phyloP scores from a whole-genome alignment of 2,888 invertebrate species.

The Eilema caniola region DNA sequence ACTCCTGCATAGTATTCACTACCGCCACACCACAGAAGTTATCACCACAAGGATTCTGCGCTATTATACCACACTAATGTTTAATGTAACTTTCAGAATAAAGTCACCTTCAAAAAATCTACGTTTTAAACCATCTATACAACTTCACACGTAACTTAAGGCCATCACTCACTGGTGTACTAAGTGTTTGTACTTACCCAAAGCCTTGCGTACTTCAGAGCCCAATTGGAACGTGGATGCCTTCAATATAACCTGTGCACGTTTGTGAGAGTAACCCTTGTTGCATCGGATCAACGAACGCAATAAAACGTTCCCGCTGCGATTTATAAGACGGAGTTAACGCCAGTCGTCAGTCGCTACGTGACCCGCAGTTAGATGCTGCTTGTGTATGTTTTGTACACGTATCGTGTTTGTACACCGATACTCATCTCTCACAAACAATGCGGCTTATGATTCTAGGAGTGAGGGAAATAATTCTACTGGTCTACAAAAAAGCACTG shows the following conservation, averaged over 20 bases:
- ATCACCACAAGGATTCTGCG: too few relatives aligned
- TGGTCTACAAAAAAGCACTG: too few relatives aligned
- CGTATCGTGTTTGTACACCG: not conserved
- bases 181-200: not conserved
- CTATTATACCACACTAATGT: too few relatives aligned
- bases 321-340: constrained; percentile 16
- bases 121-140: not conserved
- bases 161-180: not conserved
- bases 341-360: constrained; percentile 15
- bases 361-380: constrained; percentile 13
- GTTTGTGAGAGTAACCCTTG: constrained; percentile 5
- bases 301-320: constrained; percentile 18
- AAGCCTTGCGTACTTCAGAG: not conserved
- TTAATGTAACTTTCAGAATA: too few relatives aligned
- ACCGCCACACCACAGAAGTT: too few relatives aligned
- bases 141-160: not conserved
- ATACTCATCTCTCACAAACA: not conserved
- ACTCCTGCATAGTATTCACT: too few relatives aligned
- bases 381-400: not conserved
- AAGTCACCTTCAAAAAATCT: too few relatives aligned
- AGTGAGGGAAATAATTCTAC: not conserved
- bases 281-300: constrained; percentile 6
- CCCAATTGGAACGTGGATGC: not conserved
- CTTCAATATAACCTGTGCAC: not conserved
- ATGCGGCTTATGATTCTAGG: not conserved